Conservation (phyloP, 2,797 vertebrate genomes). For the Erithacus rubecula region DNA sequence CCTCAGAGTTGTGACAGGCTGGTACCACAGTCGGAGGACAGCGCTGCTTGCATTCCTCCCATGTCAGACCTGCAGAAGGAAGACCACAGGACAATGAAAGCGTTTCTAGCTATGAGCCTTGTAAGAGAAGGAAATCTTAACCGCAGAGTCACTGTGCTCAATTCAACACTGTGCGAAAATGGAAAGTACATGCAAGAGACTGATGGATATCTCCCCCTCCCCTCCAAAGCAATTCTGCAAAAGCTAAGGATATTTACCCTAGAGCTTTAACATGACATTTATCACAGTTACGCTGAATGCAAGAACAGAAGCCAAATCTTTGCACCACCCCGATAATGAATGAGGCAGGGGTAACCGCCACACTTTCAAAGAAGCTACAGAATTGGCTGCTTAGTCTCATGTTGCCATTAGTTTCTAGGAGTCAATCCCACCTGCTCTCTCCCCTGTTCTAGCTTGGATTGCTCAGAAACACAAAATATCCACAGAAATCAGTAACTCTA, state of each 20-base stretch:
- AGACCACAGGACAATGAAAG: not conserved
- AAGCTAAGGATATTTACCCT: not conserved
- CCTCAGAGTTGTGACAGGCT: slow-evolving; percentile 94
- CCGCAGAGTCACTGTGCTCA: not conserved
- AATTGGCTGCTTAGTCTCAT: not conserved
- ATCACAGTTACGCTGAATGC: not conserved
- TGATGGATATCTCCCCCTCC: accelerated
- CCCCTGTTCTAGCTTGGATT: not conserved
- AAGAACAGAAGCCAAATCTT: not conserved
- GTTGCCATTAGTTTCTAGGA: not conserved
- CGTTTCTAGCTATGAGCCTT: not conserved
- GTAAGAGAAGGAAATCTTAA: not conserved
- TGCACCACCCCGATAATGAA: not conserved
- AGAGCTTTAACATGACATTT: not conserved
- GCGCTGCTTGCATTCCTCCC: slow-evolving; percentile 88
- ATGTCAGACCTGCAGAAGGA: slow-evolving; percentile 86
- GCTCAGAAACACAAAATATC: not conserved
- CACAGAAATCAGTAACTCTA: not conserved
- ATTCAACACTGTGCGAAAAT: not conserved
- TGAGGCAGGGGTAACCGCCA: not conserved
- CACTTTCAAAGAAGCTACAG: not conserved
- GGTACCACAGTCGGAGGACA: slow-evolving; percentile 91
- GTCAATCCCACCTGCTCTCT: not conserved
- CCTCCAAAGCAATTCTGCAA: not conserved
- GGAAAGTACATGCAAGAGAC: not conserved